phyloP scores from a whole-genome alignment of 92 coral and sea anemone species.

The Porites lobata region DNA sequence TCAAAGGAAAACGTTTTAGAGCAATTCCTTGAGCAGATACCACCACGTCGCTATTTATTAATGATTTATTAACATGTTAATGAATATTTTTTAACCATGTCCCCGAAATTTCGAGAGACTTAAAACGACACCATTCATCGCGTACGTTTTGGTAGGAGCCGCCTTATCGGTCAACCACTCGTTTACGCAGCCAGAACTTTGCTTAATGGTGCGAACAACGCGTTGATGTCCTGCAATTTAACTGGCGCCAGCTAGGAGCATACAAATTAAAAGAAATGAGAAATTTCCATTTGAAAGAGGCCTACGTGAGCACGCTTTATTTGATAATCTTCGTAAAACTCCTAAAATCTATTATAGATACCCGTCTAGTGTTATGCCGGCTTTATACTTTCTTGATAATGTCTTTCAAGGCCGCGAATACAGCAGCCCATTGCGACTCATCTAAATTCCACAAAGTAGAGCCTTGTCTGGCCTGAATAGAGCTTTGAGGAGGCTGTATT shows the following conservation, averaged over 20 bases:
- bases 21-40: too few relatives aligned
- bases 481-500: too few relatives aligned
- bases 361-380: not conserved
- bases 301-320: not conserved
- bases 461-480: too few relatives aligned
- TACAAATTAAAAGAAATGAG: not conserved
- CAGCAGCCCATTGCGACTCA: too few relatives aligned
- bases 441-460: too few relatives aligned
- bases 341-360: too few relatives aligned
- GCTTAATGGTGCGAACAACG: not conserved
- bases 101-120: not conserved
- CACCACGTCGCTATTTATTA: too few relatives aligned
- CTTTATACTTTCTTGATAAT: not conserved
- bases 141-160: not conserved
- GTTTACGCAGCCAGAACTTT: not conserved
- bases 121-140: not conserved
- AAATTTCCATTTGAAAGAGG: not conserved
- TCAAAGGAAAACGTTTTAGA: too few relatives aligned
- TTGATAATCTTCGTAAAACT: too few relatives aligned
- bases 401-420: too few relatives aligned
- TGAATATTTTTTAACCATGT: not conserved
- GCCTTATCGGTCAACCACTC: not conserved
- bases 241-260: not conserved
- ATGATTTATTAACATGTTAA: too few relatives aligned
- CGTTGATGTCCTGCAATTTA: not conserved